Percentiles rank a stretch among this genome's conserved stretches.
Evolutionary conservation across 2,888 invertebrate genomes (phyloP).

Genomic region (Lasioglossum marginatum): DNA sequence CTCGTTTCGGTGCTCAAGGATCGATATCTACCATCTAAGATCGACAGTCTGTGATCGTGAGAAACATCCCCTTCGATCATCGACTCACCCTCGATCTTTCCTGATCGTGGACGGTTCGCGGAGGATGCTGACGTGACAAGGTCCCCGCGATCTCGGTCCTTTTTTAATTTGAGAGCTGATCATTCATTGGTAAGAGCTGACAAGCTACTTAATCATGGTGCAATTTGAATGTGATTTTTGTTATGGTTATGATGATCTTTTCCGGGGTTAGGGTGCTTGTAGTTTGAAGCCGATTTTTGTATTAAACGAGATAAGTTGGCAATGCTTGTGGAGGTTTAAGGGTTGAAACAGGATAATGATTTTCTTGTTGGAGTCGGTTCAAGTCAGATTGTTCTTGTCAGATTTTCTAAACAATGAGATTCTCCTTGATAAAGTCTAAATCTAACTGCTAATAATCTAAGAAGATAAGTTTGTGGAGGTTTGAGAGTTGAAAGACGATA

Average conservation of each 20-base stretch:
- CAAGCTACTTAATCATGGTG: not conserved
- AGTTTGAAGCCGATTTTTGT: not conserved
- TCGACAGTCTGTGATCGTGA: not conserved
- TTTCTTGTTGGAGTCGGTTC: no score
- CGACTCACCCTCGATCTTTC: not conserved
- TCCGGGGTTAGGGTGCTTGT: not conserved
- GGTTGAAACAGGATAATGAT: no score
- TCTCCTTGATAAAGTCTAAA: no score
- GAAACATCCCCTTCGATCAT: not conserved
- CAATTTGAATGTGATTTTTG: not conserved
- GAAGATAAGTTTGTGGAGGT: not conserved
- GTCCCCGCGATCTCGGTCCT: not conserved
- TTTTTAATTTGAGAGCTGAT: not conserved
- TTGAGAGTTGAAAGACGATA: no score
- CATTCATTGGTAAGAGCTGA: conserved; percentile 32
- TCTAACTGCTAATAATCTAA: no score
- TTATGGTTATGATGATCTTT: not conserved
- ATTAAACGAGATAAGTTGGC: not conserved
- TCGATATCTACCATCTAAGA: not conserved
- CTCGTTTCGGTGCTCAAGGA: not conserved
- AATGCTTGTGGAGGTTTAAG: not conserved
- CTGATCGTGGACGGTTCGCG: not conserved
- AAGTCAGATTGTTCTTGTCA: no score
- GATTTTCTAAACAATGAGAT: no score
- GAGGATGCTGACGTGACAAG: conserved; percentile 31